A percentile compares a stretch with the other conserved stretches of the same genome.
These are phyloP conservation scores for Pediacus dermestoides DNA, from an alignment of 2,888 invertebrate species.

Conservation along the genomic window DNA sequence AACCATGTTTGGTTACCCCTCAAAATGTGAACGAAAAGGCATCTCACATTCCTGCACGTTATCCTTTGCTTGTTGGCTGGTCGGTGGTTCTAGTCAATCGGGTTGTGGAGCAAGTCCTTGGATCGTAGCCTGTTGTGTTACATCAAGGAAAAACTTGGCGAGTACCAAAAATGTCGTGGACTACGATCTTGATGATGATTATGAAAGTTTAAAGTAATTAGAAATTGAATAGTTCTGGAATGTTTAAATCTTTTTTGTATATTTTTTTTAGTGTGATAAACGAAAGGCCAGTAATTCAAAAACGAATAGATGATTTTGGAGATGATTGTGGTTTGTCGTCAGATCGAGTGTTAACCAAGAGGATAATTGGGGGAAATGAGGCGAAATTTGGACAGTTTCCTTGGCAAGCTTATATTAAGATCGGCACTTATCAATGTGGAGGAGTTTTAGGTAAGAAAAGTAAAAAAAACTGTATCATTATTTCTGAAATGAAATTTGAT, in stretches of 20 bases:
- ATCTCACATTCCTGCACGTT: conserved; percentile 65
- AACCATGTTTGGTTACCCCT: conserved; percentile 58
- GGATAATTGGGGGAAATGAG: conserved; percentile 78
- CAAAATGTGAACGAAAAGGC: conserved; percentile 56
- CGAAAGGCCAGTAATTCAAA: conserved; percentile 33
- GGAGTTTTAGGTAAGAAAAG: conserved; percentile 63
- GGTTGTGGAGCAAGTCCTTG: conserved; percentile 67
- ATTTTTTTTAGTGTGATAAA: conserved; percentile 28
- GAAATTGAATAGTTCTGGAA: not conserved
- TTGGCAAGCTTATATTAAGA: conserved; percentile 83
- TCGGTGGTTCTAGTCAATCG: conserved; percentile 63
- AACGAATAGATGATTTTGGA: conserved; percentile 44
- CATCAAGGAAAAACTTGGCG: conserved; percentile 31
- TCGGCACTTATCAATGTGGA: conserved; percentile 78
- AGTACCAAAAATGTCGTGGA: conserved; percentile 10
- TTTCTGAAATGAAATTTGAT: too few relatives aligned
- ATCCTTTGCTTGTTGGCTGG: conserved; percentile 71
- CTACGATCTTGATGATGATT: conserved; percentile 13
- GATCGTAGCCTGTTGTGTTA: conserved; percentile 70
- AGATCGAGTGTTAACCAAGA: conserved; percentile 58
- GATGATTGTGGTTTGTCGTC: conserved; percentile 68
- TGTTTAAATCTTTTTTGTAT: conserved; percentile 4
- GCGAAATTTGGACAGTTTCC: conserved; percentile 76
- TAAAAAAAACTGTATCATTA: too few relatives aligned
- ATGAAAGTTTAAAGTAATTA: conserved; percentile 31